Evolutionary conservation across 2,888 invertebrate species (phyloP), one percentile per base, ranked within the genome.

Genomic region (Crossocerus cetratus): DNA sequence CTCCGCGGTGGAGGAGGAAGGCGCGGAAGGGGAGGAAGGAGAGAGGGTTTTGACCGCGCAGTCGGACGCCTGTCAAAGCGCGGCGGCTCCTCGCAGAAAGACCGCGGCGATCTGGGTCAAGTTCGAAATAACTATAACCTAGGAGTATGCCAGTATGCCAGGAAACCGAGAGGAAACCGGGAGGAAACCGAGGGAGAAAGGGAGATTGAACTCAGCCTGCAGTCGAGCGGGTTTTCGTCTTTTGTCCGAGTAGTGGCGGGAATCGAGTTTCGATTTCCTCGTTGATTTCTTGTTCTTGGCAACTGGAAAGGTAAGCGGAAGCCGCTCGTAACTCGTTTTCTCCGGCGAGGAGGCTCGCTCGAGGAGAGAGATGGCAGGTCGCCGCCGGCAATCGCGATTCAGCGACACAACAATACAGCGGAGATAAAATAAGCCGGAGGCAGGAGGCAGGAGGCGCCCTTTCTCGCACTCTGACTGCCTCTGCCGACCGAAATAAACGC

Each of bases 121-220:
- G 86, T 86, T 84, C 84, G 78, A 83, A 86, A 84, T 86, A 86
- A 83, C 84, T 81, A 78, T 32, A 32, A 4, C 32, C n/a, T n/a
- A n/a, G n/a, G n/a, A n/a, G n/a, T 32, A 32, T 4, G 77, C 77
- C 74, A 63, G 60, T 61, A 69, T 63, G 63, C 44, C 43, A 32
- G 56, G 22, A 21, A 45, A 62, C 44, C 42, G 5, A n/a, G n/a
- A n/a, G n/a, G n/a, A n/a, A n/a, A n/a, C n/a, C n/a, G n/a, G n/a
- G n/a, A n/a, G n/a, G n/a, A n/a, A n/a, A n/a, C n/a, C n/a, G n/a
- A n/a, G n/a, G 22, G 66, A 20, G 63, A 32, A 32, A 32, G 32
- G 32, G 32, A 32, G n/a, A n/a, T n/a, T n/a, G n/a, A n/a, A n/a
- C n/a, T n/a, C n/a, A n/a, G n/a, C n/a, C n/a, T n/a, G n/a, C n/a